Conservation (phyloP, 2,797 vertebrate genomes). For the Bryconaethiops microstoma region DNA sequence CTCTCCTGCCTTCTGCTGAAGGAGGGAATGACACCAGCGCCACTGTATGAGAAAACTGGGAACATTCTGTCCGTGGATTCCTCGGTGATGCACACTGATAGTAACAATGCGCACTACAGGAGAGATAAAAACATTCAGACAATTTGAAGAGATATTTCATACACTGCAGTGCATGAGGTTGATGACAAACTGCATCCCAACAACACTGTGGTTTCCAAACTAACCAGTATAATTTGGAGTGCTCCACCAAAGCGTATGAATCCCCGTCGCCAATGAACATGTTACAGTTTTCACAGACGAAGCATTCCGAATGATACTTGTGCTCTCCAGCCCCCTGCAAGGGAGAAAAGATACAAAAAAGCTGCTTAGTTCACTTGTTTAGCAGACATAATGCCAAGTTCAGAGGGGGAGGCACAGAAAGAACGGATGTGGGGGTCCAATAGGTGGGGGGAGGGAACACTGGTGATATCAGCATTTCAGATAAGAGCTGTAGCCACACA, state of each 20-base stretch:
- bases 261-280: conserved; percentile 93
- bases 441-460: neutral
- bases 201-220: conserved; percentile 26
- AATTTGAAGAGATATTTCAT: neutral
- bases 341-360: neutral
- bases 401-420: conserved; percentile 4
- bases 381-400: conserved; percentile 2
- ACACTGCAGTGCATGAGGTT: neutral
- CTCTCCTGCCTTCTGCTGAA: conserved; percentile 76
- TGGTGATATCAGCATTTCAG: conserved; percentile 45
- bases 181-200: neutral
- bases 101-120: conserved; percentile 87
- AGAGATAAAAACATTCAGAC: conserved; percentile 9
- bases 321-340: conserved; percentile 91
- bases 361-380: neutral
- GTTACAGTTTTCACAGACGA: conserved; percentile 86
- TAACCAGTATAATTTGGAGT: conserved; percentile 90
- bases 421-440: conserved; percentile 5
- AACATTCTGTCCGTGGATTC: conserved; percentile 22
- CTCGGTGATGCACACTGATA: conserved; percentile 79
- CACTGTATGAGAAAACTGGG: conserved; percentile 88
- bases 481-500: conserved; percentile 35
- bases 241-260: conserved; percentile 89
- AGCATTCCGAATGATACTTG: conserved; percentile 97
- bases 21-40: conserved; percentile 92